A percentile compares a stretch with the other conserved stretches of the same genome.
These are phyloP conservation scores for Empidonax traillii DNA, from an alignment of 2,113 vertebrate genomes.

Conservation along the genomic window DNA sequence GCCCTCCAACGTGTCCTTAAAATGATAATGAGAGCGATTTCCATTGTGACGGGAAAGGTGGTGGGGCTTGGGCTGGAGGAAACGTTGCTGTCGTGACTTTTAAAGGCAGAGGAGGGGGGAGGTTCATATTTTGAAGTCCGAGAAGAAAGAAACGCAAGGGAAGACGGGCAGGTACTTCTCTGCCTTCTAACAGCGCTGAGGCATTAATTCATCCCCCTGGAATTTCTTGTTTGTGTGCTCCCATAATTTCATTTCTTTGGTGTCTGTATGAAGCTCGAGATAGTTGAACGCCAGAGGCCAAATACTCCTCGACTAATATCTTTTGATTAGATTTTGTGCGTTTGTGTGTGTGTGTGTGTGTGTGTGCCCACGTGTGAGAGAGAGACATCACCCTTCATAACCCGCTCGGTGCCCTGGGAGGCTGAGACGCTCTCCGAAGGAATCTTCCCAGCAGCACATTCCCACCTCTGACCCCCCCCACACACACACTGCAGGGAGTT, in stretches of 20 bases:
- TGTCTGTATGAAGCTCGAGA: slow-evolving; percentile 50
- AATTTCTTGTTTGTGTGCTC: slow-evolving; percentile 58
- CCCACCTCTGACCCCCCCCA: background rate
- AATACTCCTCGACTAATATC: slow-evolving; percentile 44
- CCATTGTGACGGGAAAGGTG: background rate
- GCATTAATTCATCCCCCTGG: slow-evolving; percentile 47
- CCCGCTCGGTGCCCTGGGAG: background rate
- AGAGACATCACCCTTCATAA: slow-evolving; percentile 20
- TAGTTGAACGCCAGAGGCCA: slow-evolving; percentile 44
- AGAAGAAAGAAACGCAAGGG: background rate
- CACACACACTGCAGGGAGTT: accelerated
- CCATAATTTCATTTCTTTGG: slow-evolving; percentile 55
- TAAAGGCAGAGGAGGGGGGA: background rate
- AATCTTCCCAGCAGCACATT: background rate
- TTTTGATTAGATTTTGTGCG: slow-evolving; percentile 55
- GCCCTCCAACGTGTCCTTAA: background rate
- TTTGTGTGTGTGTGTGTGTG: background rate
- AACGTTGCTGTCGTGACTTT: accelerated
- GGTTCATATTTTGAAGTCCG: background rate
- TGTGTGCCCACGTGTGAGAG: background rate
- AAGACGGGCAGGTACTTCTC: background rate
- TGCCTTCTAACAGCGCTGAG: background rate
- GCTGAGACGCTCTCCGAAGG: background rate
- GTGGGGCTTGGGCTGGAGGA: background rate
- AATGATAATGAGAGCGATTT: background rate